Evolutionary conservation across 1,140 invertebrate genomes (phyloP).

Genomic region (Achatina immaculata): DNA sequence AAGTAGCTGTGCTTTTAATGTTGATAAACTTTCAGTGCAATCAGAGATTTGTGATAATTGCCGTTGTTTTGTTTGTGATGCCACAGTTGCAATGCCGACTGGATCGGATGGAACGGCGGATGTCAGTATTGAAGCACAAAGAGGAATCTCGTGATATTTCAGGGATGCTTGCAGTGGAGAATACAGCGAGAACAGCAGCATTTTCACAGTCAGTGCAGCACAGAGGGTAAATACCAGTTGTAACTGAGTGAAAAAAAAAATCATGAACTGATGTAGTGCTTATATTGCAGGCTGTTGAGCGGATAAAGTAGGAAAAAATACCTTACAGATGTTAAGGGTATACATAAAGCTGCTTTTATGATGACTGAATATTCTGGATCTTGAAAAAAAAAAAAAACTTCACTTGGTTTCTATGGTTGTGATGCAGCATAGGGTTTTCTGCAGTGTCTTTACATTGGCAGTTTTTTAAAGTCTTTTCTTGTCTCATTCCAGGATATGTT

Average conservation of each 20-base stretch:
- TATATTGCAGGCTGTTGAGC: too few relatives aligned
- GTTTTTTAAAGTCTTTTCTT: not conserved
- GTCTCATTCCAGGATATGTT: too few relatives aligned
- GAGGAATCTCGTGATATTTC: slow-evolving; percentile 29
- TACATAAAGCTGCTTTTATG: too few relatives aligned
- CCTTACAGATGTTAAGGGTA: too few relatives aligned
- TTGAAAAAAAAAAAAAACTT: too few relatives aligned
- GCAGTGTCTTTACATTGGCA: too few relatives aligned
- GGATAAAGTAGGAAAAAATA: too few relatives aligned
- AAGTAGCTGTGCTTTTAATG: too few relatives aligned
- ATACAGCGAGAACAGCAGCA: not conserved
- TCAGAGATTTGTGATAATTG: not conserved
- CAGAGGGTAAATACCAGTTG: slow-evolving; percentile 19
- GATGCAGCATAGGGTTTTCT: too few relatives aligned
- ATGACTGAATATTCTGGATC: too few relatives aligned
- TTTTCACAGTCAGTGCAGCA: not conserved
- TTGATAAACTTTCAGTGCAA: too few relatives aligned
- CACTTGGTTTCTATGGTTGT: too few relatives aligned
- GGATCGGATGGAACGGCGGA: slow-evolving; percentile 31
- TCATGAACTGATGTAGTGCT: not conserved
- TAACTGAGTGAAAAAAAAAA: not conserved
- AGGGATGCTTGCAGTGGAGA: not conserved
- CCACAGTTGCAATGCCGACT: slow-evolving; percentile 40
- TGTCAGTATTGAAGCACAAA: slow-evolving; percentile 40
- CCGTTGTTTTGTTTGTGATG: not conserved